These are phyloP conservation scores for Ardeotis arabs DNA, from an alignment of 2,113 vertebrate genomes.

Conservation along the genomic window DNA sequence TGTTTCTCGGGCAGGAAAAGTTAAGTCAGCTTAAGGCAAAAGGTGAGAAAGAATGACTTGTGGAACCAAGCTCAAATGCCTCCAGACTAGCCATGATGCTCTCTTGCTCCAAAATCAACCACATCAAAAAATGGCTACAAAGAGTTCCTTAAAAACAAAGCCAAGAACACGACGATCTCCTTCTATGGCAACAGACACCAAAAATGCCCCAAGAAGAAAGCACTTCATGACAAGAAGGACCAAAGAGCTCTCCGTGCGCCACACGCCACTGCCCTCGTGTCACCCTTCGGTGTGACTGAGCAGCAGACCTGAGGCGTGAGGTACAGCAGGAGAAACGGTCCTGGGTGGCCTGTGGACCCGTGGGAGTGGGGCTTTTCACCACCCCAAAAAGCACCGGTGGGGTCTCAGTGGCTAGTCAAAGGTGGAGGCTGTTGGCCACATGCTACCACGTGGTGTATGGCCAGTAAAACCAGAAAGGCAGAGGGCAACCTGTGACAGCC, in stretches of 20 bases:
- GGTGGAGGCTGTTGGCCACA: background rate
- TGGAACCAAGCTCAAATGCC: background rate
- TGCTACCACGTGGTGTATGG: accelerated
- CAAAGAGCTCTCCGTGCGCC: background rate
- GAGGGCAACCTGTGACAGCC: background rate
- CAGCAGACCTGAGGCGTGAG: accelerated
- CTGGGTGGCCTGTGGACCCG: background rate
- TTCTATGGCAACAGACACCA: background rate
- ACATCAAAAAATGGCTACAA: background rate
- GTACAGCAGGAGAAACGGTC: accelerated
- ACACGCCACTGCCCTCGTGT: accelerated
- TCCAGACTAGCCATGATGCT: background rate
- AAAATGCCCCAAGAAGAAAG: background rate
- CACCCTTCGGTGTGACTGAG: accelerated
- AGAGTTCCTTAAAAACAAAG: background rate
- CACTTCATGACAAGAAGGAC: background rate
- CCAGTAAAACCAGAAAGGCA: background rate
- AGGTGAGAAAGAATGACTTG: background rate
- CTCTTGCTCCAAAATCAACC: background rate
- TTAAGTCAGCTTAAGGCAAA: constrained; percentile 8
- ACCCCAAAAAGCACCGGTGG: too few relatives aligned
- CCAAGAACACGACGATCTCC: background rate
- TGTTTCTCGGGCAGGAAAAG: background rate
- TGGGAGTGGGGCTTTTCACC: background rate
- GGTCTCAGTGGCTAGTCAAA: background rate